These are phyloP conservation scores for Oreochromis tanganicae DNA, from an alignment of 2,113 vertebrate species.

Conservation along the genomic window DNA sequence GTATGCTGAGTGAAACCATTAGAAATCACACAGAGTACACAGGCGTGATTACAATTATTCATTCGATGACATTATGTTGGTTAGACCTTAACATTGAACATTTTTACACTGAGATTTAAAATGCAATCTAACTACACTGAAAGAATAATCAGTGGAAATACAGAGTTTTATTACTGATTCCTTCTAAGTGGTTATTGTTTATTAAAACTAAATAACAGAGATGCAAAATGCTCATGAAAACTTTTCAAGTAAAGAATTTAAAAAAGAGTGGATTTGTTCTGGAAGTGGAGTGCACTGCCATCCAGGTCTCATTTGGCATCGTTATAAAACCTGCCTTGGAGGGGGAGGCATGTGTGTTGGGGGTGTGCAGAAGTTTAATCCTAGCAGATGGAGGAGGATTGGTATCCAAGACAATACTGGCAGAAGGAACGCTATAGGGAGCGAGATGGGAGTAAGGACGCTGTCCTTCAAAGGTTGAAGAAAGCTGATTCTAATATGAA, in stretches of 20 bases:
- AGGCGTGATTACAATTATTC: not conserved
- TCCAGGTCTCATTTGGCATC: slow-evolving; percentile 4
- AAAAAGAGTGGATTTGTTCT: not conserved
- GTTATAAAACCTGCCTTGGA: not conserved
- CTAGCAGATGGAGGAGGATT: slow-evolving; percentile 67
- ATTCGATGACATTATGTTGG: not conserved
- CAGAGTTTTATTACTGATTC: not conserved
- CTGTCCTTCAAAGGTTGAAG: slow-evolving; percentile 30
- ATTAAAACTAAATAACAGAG: not conserved
- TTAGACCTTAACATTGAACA: not conserved
- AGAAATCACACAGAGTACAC: not conserved
- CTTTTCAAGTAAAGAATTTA: not conserved
- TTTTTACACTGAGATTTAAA: not conserved
- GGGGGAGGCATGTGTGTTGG: not conserved
- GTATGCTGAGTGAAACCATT: not conserved
- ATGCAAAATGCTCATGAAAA: not conserved
- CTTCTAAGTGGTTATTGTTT: not conserved
- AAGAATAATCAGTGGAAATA: not conserved
- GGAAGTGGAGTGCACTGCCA: not conserved
- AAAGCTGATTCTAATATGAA: not conserved
- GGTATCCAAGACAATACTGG: slow-evolving; percentile 60
- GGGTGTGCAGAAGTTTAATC: slow-evolving; percentile 37
- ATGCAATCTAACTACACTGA: not conserved
- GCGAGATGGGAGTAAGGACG: not conserved
- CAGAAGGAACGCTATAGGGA: slow-evolving; percentile 13